Evolutionary conservation across 2,113 vertebrate genomes (phyloP).

Genomic region (Notarius quadriscutis): DNA sequence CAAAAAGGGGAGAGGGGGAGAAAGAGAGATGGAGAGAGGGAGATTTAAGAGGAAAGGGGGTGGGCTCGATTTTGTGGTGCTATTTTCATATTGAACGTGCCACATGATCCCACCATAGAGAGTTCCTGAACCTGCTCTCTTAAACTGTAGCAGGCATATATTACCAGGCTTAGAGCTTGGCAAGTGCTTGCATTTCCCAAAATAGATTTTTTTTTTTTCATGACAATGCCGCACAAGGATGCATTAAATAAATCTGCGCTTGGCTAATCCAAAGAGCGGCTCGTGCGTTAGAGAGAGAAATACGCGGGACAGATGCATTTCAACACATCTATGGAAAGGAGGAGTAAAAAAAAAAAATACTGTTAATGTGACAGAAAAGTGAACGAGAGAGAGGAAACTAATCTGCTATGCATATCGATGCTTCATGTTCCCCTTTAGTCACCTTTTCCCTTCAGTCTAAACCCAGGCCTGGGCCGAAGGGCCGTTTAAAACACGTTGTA

Average conservation of each 20-base stretch:
- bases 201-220: slow-evolving; percentile 72
- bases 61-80: slow-evolving; percentile 43
- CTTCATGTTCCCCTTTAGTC: slow-evolving; percentile 51
- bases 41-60: slow-evolving; percentile 8
- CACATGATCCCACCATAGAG: slow-evolving; percentile 74
- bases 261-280: slow-evolving; percentile 79
- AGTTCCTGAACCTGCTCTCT: slow-evolving; percentile 77
- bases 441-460: slow-evolving; percentile 68
- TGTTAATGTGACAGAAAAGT: slow-evolving; percentile 73
- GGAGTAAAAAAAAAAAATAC: slow-evolving; percentile 59
- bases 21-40: slow-evolving; percentile 52
- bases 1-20: slow-evolving; percentile 62
- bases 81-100: slow-evolving; percentile 76
- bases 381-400: slow-evolving; percentile 37
- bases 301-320: slow-evolving; percentile 71
- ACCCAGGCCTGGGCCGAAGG: slow-evolving; percentile 70
- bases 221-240: slow-evolving; percentile 79
- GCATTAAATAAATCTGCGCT: slow-evolving; percentile 83
- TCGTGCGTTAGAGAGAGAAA: slow-evolving; percentile 74
- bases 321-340: slow-evolving; percentile 72
- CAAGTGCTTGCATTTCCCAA: slow-evolving; percentile 74
- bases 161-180: slow-evolving; percentile 81
- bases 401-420: slow-evolving; percentile 18
- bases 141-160: slow-evolving; percentile 83
- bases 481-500: slow-evolving; percentile 78